Evolutionary conservation across 2,113 vertebrate genomes (phyloP).

Genomic region (Mohoua ochrocephala): DNA sequence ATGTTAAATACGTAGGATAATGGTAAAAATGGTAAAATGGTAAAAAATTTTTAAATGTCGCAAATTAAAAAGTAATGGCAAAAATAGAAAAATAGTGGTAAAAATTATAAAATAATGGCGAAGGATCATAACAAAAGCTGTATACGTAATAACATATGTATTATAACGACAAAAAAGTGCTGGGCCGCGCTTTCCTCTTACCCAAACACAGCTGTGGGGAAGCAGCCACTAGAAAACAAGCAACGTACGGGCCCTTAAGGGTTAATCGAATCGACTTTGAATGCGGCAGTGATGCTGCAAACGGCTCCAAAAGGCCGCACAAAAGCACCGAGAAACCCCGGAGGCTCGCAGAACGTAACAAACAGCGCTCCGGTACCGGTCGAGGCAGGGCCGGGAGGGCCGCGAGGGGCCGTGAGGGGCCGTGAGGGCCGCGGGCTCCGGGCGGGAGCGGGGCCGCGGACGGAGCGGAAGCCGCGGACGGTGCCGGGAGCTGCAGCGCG

Average conservation of each 20-base stretch:
- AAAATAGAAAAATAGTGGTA: neutral
- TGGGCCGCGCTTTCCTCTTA: neutral
- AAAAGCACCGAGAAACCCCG: too few species aligned
- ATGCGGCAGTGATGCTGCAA: accelerated
- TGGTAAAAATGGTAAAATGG: neutral
- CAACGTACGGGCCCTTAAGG: too few species aligned
- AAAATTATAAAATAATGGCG: neutral
- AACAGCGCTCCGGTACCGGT: accelerated
- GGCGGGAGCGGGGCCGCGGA: accelerated
- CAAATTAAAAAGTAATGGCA: accelerated
- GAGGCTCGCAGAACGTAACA: accelerated
- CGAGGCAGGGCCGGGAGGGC: accelerated
- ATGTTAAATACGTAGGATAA: neutral
- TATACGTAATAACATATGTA: neutral
- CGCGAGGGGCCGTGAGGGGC: too few species aligned
- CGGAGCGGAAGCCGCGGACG: neutral
- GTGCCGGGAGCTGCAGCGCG: accelerated
- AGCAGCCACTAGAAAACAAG: neutral
- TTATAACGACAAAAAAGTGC: neutral
- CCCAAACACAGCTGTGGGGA: neutral
- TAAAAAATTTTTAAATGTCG: accelerated
- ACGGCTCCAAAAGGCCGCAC: neutral
- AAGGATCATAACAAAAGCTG: neutral
- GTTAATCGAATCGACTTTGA: neutral
- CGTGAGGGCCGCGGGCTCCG: too few species aligned